Evolutionary conservation across 2,113 vertebrate genomes (phyloP), one percentile per base, ranked within the genome.

Genomic region (Hydropotes inermis): DNA sequence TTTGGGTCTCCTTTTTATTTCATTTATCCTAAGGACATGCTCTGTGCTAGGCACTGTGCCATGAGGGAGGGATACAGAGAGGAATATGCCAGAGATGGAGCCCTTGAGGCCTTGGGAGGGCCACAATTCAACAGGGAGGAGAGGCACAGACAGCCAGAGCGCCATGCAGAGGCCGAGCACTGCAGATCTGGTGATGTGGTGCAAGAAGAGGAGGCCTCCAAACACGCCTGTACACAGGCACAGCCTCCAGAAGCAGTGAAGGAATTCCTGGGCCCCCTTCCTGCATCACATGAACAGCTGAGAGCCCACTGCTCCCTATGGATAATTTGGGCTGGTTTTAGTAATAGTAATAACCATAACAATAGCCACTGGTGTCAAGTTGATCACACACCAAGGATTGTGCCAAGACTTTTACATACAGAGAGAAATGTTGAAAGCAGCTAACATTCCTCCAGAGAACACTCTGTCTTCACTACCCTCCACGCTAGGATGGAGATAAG

Each of bases 211-310:
- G 50, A 87, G 27, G 6, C 23, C 6, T 36, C 3, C 25, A n/a
- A 23, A 39, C 28, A 19, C 1, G 14, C 3, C 1, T 10, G 1
- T 19, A 5, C 1, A 0, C 1, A 84, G 12, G 36, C 9, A 2
- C 0, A 0, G 39, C 17, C 9, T 79, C 2, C 5, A 36, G 36
- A 67, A 11, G 23, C 88, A 30, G 4, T 1, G 19, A 33, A 15
- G 50, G 33, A 2, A 57, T 16, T 47, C 67, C 79, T 25, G 43
- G n/a, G 52, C 15, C 11, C 64, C 14, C 17, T 89, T 93, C 36
- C 70, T 47, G 43, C 1, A 19, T 82, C 76, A 15, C 11, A 11
- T 33, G 33, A 70, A 70, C 36, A 67, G 27, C 15, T 45, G 43
- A 36, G 92, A 82, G 52, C 33, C 43, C 36, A n/a, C 10, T 39